Base-by-base conservation (phyloP, 2,113 vertebrate species). In the Condylura cristata region DNA sequence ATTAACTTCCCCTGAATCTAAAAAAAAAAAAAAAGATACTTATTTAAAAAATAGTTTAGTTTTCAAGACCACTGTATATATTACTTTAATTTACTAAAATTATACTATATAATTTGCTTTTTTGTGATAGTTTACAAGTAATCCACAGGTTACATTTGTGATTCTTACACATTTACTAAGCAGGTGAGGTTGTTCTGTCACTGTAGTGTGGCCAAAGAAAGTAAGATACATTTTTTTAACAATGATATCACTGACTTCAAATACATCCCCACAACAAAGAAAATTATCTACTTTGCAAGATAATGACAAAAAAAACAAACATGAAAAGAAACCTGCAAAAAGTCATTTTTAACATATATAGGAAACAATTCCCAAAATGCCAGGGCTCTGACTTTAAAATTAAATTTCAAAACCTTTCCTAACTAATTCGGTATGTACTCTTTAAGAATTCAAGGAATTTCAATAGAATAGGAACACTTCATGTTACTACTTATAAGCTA, bases 131-230 rank as follows among this genome's bases (percentile, higher is more conserved):
- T 68, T 95, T 89, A 30, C 39, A 96, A 95, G 1, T 63, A 96
- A 80, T 2, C 78, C 72, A 93, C 30, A 71, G 9, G 2, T 90
- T 93, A 91, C 86, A 66, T 94, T 97, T 95, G 74, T 91, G 83
- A 95, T 96, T 97, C 84, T 78, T 96, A 96, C 90, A 97, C 91
- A 97, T 95, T 74, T 82, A 16, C 91, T 96, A 86, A 89, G 95
- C 89, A 92, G 41, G 91, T 51, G 92, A 95, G 44, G 76, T 80
- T 94, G 95, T 84, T 5, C 44, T 46, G 95, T 83, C 48, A 95
- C n/a, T 72, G 46, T 82, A 96, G 86, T 84, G 44, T 90, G 89
- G 91, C 41, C 96, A 83, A 61, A 95, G 90, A 96, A 97, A 96
- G 72, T 44, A 46, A 80, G 68, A 58, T 95, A 92, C 86, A 58